Evolutionary conservation across 2,888 invertebrate genomes (phyloP), one percentile per base, ranked within the genome.

Genomic region (Pelosia muscerda): DNA sequence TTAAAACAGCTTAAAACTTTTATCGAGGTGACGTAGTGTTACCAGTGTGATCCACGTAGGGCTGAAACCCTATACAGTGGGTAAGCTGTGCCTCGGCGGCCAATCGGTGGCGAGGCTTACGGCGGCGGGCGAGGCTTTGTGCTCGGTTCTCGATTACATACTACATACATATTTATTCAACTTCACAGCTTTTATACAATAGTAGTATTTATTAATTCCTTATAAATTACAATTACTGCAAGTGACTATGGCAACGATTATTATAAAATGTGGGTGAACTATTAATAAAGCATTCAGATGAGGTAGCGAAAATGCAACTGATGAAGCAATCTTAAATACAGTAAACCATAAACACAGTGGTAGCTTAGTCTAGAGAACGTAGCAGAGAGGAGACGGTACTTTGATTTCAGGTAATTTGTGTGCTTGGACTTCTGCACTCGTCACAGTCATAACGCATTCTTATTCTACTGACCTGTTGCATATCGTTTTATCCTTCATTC

Each of bases 51-150:
- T 84, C 82, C 79, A 71, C 79, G 80, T 82, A 83, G 77, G 81
- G 74, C 81, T 82, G 86, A 89, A 91, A 89, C 86, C 87, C 78
- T 88, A 90, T 83, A 87, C 84, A 84, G 79, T 79, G 81, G 77
- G 81, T 86, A 87, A 79, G 81, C 81, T 81, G 75, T 80, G 79
- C 73, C 79, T 75, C 79, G 73, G 79, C 84, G 76, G 77, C 90
- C 90, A 90, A 90, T 90, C 86, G 83, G 85, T 70, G 74, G 69
- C 78, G 70, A 81, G 84, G 86, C 86, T 90, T 81, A 80, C 65
- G n/a, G 71, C 65, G 66, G 63, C 71, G 87, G 86, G 85, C 86
- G 88, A 86, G 87, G 84, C 84, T 86, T 85, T 84, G 81, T 73
- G 66, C 73, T 69, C 74, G 75, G 78, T 82, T 77, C 84, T 79